Percentiles rank a stretch among this genome's conserved stretches.
phyloP scores from a whole-genome alignment of 92 coral and sea anemone species.

The Palythoa grandiflora region DNA sequence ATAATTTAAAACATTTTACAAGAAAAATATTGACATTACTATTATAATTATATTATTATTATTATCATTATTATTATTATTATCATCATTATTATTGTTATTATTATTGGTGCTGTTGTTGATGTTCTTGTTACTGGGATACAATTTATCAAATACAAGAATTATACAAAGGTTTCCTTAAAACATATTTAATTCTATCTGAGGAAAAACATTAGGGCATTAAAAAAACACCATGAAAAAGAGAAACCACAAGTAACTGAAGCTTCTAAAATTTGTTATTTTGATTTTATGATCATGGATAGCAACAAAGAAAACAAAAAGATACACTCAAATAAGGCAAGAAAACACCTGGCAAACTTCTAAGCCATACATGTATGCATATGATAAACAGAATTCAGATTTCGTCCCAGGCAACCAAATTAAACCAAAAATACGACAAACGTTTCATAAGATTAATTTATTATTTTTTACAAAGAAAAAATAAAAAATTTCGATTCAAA shows the following conservation, averaged over 20 bases:
- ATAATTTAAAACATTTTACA: no score
- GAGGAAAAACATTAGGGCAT: neutral
- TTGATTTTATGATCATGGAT: neutral
- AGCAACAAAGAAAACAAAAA: neutral
- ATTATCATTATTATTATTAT: no score
- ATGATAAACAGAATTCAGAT: neutral
- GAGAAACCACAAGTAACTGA: neutral
- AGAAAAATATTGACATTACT: no score
- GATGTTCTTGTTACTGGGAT: no score
- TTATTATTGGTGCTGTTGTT: no score
- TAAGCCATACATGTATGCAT: neutral
- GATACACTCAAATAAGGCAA: neutral
- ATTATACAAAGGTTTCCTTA: no score
- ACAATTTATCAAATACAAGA: no score
- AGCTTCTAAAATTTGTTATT: neutral
- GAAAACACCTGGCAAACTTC: neutral
- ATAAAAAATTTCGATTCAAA: conserved; percentile 20
- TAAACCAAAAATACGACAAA: no score
- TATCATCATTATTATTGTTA: no score
- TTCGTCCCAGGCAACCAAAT: no score
- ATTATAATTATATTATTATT: no score
- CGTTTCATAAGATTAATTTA: neutral
- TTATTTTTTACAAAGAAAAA: neutral
- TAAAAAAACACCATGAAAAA: neutral
- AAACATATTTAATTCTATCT: no score